Base-by-base conservation (phyloP, 2,113 vertebrate species). In the Cardinalis cardinalis region DNA sequence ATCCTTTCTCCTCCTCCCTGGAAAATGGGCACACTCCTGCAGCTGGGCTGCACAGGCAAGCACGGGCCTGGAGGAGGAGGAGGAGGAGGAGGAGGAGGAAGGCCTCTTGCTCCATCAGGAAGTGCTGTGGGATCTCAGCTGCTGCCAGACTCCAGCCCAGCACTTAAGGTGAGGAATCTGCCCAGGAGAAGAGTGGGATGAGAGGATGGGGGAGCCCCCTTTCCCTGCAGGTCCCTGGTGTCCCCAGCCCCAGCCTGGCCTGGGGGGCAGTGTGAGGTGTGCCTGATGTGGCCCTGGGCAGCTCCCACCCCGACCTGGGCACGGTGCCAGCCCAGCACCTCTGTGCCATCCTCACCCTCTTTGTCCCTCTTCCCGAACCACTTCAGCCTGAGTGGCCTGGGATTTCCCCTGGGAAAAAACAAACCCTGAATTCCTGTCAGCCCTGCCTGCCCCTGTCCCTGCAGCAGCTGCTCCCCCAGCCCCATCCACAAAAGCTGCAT, bases 401-500 rank as follows among this genome's bases (percentile, higher is more conserved):
- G 16, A 7, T 48, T 69, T 46, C 70, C 71, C 58, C 13, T 3
- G 18, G 52, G 43, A 8, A 19, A 34, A 34, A 43, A 40, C n/a
- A 18, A 6, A 34, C 5, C 1, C n/a, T 2, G 3, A 3, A 0
- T 4, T 48, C 11, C 32, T 21, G 18, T 28, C 18, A 31, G 31
- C 34, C 46, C 64, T 49, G 55, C 60, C 70, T 25, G 61, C 61
- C 59, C 46, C 84, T 5, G 18, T 14, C 69, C 65, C 73, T 25
- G 3, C 6, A 18, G 89, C 74, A 77, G 86, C 72, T 36, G 90
- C 64, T 71, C 44, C 6, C 6, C 60, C 3, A 1, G 12, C 83
- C 83, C 36, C 14, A 5, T 16, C 16, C 38, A 95, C 90, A 96
- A 95, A 88, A 94, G 92, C 92, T 15, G 44, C 92, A 38, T 95